A percentile compares a stretch with the other conserved stretches of the same genome.
phyloP scores from a whole-genome alignment of 2,888 invertebrate species.

The Apamea anceps region DNA sequence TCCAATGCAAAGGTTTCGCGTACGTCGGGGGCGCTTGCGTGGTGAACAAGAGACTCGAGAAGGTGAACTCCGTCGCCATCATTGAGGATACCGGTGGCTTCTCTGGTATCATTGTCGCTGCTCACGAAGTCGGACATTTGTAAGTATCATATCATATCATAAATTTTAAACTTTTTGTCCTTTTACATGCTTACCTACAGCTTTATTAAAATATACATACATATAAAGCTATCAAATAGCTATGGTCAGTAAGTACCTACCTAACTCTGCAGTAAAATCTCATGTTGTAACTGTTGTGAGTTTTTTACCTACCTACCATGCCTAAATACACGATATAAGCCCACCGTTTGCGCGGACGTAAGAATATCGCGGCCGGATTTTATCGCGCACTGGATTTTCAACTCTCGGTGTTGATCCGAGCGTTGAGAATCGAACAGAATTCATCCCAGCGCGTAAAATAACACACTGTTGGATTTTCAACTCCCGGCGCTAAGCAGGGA shows the following conservation, averaged over 20 bases:
- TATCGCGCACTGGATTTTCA: no score
- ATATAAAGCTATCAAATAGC: no score
- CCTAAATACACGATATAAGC: no score
- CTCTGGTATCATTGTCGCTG: slow-evolving; percentile 98
- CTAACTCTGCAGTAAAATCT: background rate
- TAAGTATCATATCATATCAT: slow-evolving; percentile 92
- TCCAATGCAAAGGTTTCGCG: slow-evolving; percentile 94
- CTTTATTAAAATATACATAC: no score
- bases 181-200: background rate
- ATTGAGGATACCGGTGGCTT: slow-evolving; percentile 99
- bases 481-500: no score
- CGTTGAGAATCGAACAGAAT: no score
- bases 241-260: no score
- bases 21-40: slow-evolving; percentile 99
- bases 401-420: no score
- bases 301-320: background rate
- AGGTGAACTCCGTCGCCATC: slow-evolving; percentile 98
- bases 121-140: slow-evolving; percentile 99
- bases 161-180: background rate
- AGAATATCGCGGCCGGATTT: no score
- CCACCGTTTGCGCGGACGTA: no score
- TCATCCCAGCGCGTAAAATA: background rate
- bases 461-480: background rate
- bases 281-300: background rate
- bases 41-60: slow-evolving; percentile 98